Evolutionary conservation across 1,140 invertebrate genomes (phyloP).

Genomic region (Vanessa atalanta): DNA sequence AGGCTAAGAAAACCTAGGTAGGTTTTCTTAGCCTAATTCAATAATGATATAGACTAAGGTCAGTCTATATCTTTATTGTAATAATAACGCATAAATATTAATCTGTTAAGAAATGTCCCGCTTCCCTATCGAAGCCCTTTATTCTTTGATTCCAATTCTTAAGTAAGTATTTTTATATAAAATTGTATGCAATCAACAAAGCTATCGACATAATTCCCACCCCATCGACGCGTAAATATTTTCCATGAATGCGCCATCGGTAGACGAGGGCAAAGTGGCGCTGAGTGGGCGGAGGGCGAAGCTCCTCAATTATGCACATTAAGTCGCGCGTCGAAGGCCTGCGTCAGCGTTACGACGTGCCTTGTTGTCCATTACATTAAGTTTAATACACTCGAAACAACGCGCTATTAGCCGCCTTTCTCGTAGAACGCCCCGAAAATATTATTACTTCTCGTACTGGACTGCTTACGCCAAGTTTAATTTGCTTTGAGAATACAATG

Average conservation of each 20-base stretch:
- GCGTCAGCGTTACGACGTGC: conserved; percentile 24
- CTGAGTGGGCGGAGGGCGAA: neutral
- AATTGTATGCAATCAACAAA: conserved; percentile 2
- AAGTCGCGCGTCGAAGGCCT: conserved; percentile 18
- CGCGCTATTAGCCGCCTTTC: conserved; percentile 6
- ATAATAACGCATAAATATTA: too few relatives aligned
- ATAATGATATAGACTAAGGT: too few relatives aligned
- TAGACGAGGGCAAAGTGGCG: neutral
- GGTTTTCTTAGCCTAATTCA: too few relatives aligned
- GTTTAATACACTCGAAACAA: conserved; percentile 13
- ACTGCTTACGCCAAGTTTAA: neutral
- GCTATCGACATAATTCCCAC: conserved; percentile 14
- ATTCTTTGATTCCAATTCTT: too few relatives aligned
- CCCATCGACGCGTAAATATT: conserved; percentile 13
- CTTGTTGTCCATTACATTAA: conserved; percentile 20
- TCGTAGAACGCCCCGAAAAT: neutral
- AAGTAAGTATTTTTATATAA: neutral
- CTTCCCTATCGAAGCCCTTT: too few relatives aligned
- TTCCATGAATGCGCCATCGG: conserved; percentile 4
- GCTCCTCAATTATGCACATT: conserved; percentile 34
- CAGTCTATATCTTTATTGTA: too few relatives aligned
- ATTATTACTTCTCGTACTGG: neutral
- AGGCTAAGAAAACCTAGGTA: too few relatives aligned
- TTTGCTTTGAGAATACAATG: too few relatives aligned
- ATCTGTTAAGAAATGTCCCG: too few relatives aligned